phyloP scores from a whole-genome alignment of 2,888 invertebrate genomes.

The Brenthis daphne region DNA sequence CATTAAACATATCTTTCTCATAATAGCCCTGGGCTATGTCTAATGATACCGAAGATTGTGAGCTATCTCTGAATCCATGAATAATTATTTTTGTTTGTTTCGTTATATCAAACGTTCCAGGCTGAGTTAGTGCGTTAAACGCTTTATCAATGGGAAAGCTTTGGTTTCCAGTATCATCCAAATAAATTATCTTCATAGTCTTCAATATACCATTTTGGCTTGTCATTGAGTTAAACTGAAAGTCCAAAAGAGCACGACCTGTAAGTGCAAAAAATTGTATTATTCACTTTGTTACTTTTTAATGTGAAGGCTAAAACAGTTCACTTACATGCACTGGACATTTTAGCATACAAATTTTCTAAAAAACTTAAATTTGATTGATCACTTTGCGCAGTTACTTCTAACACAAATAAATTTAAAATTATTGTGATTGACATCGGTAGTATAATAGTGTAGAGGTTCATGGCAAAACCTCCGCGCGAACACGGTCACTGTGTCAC shows the following conservation, averaged over 20 bases:
- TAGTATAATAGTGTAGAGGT: slow-evolving; percentile 54
- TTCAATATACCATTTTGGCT: slow-evolving; percentile 63
- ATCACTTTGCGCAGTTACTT: slow-evolving; percentile 43
- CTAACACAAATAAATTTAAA: slow-evolving; percentile 41
- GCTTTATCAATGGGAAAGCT: slow-evolving; percentile 68
- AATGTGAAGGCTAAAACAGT: slow-evolving; percentile 41
- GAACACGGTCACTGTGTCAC: slow-evolving; percentile 77
- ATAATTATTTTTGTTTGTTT: slow-evolving; percentile 75
- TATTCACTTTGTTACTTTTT: slow-evolving; percentile 38
- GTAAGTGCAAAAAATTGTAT: slow-evolving; percentile 45
- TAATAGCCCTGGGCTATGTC: slow-evolving; percentile 71
- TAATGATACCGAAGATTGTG: slow-evolving; percentile 68
- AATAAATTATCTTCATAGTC: slow-evolving; percentile 67
- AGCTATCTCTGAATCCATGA: slow-evolving; percentile 74
- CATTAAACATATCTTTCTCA: slow-evolving; percentile 73
- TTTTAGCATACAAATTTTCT: slow-evolving; percentile 66
- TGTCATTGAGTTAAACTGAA: slow-evolving; percentile 59
- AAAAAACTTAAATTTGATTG: slow-evolving; percentile 63
- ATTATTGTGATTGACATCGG: slow-evolving; percentile 50
- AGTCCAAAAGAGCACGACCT: slow-evolving; percentile 76
- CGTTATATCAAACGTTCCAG: slow-evolving; percentile 66
- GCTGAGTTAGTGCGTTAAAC: slow-evolving; percentile 59
- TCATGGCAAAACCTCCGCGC: slow-evolving; percentile 70
- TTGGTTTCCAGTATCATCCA: slow-evolving; percentile 54
- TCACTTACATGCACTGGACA: slow-evolving; percentile 76